Percentiles rank a stretch among this genome's conserved stretches.
Conservation (phyloP, 2,113 vertebrate genomes). For the Bubo blakistoni region DNA sequence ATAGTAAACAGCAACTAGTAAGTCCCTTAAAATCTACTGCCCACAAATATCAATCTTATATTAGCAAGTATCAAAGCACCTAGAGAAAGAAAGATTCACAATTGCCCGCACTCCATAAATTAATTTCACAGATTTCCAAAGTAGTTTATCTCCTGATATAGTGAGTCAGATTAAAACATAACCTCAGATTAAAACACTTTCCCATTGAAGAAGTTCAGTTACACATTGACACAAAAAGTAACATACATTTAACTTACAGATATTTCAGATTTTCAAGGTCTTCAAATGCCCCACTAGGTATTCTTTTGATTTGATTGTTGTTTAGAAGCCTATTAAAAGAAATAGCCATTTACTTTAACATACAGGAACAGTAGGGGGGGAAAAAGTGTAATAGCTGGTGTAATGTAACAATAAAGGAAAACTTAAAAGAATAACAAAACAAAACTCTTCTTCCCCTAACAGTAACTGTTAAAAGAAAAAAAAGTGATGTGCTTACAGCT, state of each 20-base stretch:
- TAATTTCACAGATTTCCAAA: not conserved
- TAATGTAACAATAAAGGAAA: not conserved
- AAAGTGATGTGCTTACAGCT: not conserved
- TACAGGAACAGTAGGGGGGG: not conserved
- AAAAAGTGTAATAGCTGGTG: not conserved
- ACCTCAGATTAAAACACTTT: not conserved
- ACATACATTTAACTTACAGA: constrained; percentile 84
- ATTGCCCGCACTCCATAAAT: not conserved
- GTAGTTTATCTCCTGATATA: not conserved
- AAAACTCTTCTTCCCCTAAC: not conserved
- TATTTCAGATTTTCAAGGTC: constrained; percentile 98
- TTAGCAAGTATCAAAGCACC: not conserved
- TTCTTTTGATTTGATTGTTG: constrained; percentile 94
- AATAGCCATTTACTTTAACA: not conserved
- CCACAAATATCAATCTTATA: not conserved
- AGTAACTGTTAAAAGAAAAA: not conserved
- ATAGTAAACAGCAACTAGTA: not conserved
- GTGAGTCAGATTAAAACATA: not conserved
- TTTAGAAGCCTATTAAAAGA: constrained; percentile 86
- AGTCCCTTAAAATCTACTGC: not conserved
- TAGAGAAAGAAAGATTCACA: not conserved
- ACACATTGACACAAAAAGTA: not conserved
- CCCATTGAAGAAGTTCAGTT: not conserved
- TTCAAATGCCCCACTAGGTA: constrained; percentile 90
- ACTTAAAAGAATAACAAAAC: not conserved